These are phyloP conservation scores for Mamestra brassicae DNA, from an alignment of 2,888 invertebrate genomes.

Conservation along the genomic window DNA sequence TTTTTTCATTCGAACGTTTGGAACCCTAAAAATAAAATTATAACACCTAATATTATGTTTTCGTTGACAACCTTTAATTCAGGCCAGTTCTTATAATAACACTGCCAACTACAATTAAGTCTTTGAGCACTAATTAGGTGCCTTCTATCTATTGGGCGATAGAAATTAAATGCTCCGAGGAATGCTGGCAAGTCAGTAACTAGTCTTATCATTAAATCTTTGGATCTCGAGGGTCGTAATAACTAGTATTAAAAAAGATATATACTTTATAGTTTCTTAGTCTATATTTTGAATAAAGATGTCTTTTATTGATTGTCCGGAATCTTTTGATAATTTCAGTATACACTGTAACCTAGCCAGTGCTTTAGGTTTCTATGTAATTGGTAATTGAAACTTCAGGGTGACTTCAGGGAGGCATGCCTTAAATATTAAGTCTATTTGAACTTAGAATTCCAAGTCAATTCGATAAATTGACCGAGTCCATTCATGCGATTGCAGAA, in stretches of 20 bases:
- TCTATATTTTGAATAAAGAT: neutral
- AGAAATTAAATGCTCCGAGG: conserved; percentile 21
- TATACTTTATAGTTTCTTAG: neutral
- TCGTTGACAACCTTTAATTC: conserved; percentile 10
- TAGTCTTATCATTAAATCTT: conserved; percentile 25
- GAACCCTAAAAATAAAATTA: conserved; percentile 11
- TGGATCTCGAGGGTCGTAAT: neutral
- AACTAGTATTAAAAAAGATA: too few relatives aligned
- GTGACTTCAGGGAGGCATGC: too few relatives aligned
- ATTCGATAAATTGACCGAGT: too few relatives aligned
- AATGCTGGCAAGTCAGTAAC: conserved; percentile 4
- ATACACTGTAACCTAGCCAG: too few relatives aligned
- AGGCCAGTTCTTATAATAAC: conserved; percentile 18
- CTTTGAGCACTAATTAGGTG: conserved; percentile 27
- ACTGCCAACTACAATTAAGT: conserved; percentile 11
- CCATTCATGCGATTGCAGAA: too few relatives aligned
- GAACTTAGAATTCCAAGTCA: too few relatives aligned
- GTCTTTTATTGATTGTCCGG: neutral
- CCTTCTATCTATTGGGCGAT: conserved; percentile 4
- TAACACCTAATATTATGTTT: neutral
- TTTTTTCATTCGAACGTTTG: too few relatives aligned
- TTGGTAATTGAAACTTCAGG: too few relatives aligned
- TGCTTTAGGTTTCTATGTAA: too few relatives aligned
- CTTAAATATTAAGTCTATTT: too few relatives aligned
- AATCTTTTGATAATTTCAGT: too few relatives aligned